Evolutionary conservation across 2,113 vertebrate species (phyloP).

Genomic region (Rutilus rutilus): DNA sequence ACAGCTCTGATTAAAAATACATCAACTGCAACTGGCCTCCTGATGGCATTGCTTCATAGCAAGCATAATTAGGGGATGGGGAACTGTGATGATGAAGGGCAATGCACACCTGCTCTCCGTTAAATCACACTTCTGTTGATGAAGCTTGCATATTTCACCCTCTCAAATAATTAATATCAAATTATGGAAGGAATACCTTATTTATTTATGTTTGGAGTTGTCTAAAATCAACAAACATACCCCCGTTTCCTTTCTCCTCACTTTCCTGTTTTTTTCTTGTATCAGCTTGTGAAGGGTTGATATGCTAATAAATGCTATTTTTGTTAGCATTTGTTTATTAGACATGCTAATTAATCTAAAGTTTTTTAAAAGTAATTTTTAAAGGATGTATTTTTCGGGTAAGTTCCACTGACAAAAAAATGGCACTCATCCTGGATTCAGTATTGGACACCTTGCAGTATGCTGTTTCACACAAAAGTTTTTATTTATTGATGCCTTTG

Average conservation of each 20-base stretch:
- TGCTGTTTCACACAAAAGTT: no score
- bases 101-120: slow-evolving; percentile 79
- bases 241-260: background rate
- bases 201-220: slow-evolving; percentile 64
- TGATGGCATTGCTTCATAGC: slow-evolving; percentile 74
- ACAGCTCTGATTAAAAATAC: slow-evolving; percentile 84
- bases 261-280: slow-evolving; percentile 23
- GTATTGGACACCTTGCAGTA: no score
- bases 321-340: no score
- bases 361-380: no score
- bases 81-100: slow-evolving; percentile 78
- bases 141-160: slow-evolving; percentile 81
- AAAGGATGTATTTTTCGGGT: no score
- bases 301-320: background rate
- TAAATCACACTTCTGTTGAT: slow-evolving; percentile 75
- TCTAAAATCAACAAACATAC: slow-evolving; percentile 37
- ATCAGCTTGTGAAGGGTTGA: background rate
- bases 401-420: no score
- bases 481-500: no score
- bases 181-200: slow-evolving; percentile 66
- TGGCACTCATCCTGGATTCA: no score
- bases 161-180: slow-evolving; percentile 76
- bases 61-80: slow-evolving; percentile 79
- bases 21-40: slow-evolving; percentile 77
- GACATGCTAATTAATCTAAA: background rate